A percentile compares a stretch with the other conserved stretches of the same genome.
phyloP scores from a whole-genome alignment of 2,113 vertebrate genomes.

The Terrapene triunguis region DNA sequence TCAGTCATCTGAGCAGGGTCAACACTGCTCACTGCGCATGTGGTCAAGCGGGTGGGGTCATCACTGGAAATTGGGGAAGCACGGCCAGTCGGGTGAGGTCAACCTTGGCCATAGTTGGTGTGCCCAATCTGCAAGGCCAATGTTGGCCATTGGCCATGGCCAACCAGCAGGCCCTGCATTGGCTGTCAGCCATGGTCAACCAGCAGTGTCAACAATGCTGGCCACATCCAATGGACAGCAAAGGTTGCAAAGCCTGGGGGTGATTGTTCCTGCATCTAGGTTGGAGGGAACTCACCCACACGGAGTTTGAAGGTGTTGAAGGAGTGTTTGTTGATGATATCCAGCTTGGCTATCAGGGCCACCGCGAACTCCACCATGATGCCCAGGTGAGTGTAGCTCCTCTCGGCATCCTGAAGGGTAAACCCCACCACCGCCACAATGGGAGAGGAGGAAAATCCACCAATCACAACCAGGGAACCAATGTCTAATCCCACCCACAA shows the following conservation, averaged over 20 bases:
- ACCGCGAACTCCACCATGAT: slow-evolving; percentile 91
- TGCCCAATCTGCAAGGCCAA: no score
- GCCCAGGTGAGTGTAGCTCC: slow-evolving; percentile 83
- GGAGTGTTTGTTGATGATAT: slow-evolving; percentile 90
- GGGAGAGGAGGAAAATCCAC: not conserved
- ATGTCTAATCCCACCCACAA: not conserved
- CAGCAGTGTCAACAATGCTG: not conserved
- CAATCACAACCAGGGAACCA: not conserved
- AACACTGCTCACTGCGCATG: not conserved
- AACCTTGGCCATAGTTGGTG: not conserved
- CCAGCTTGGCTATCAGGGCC: slow-evolving; percentile 86
- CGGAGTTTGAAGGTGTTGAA: slow-evolving; percentile 92
- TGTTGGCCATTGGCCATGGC: not conserved
- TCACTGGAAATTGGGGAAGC: not conserved
- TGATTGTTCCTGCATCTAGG: not conserved
- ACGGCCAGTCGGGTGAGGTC: not conserved
- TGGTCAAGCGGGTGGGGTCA: not conserved
- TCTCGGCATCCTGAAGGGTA: slow-evolving; percentile 81
- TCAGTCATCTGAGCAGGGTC: not conserved
- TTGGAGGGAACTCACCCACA: slow-evolving; percentile 81
- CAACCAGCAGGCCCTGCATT: not conserved
- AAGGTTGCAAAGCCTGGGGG: not conserved
- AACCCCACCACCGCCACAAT: not conserved
- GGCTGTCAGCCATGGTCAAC: not conserved
- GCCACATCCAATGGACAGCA: not conserved